Percentiles rank a stretch among this genome's conserved stretches.
phyloP scores from a whole-genome alignment of 2,888 invertebrate species.

The Yponomeuta sedellus region DNA sequence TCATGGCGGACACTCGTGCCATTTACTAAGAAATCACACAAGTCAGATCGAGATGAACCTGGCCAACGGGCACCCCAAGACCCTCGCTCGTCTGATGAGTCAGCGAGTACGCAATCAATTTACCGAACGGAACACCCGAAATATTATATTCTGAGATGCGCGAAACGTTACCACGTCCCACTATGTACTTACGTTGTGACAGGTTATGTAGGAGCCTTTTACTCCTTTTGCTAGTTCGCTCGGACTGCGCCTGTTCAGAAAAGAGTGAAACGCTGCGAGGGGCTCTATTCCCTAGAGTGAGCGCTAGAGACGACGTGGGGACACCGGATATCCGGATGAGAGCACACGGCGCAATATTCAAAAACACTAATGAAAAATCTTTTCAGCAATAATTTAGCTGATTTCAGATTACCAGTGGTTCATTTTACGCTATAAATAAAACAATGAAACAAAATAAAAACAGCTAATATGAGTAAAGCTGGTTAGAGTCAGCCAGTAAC shows the following conservation, averaged over 20 bases:
- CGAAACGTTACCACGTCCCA: conserved; percentile 42
- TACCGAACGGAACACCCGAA: conserved; percentile 31
- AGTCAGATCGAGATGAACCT: background rate
- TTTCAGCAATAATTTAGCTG: background rate
- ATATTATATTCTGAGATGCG: conserved; percentile 32
- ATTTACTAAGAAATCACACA: conserved; percentile 34
- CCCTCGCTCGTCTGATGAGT: conserved; percentile 33
- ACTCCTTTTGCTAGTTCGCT: conserved; percentile 75
- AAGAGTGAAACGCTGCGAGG: conserved; percentile 72
- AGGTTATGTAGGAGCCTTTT: conserved; percentile 77
- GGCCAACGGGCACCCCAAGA: background rate
- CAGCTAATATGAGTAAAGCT: background rate
- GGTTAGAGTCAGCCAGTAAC: background rate
- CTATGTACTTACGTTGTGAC: conserved; percentile 71
- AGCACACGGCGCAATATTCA: conserved; percentile 42
- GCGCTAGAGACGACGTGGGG: conserved; percentile 71
- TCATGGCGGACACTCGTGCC: conserved; percentile 42
- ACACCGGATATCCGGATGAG: conserved; percentile 67
- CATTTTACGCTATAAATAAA: background rate
- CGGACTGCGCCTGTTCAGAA: conserved; percentile 76
- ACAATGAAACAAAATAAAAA: background rate
- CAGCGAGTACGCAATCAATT: conserved; percentile 27
- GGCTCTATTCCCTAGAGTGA: conserved; percentile 61
- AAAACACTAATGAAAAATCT: conserved; percentile 24
- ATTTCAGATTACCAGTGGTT: background rate